Evolutionary conservation across 2,888 invertebrate genomes (phyloP), one percentile per base, ranked within the genome.

Genomic region (Proisotoma minuta): DNA sequence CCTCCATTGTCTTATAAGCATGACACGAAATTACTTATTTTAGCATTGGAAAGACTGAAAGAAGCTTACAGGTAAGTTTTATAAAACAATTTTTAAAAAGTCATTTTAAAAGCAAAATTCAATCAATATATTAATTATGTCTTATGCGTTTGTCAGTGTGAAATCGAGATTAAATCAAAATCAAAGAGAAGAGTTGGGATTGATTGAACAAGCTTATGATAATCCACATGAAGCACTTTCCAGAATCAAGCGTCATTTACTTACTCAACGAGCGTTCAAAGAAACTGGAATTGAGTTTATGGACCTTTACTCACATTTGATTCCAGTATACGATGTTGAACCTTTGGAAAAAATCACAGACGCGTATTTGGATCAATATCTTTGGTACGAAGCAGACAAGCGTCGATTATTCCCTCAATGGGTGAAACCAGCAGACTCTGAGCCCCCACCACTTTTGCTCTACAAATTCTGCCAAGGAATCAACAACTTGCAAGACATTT

Each of bases 381-480:
- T 99, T 54, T 99, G 99, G 99, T 94, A 94, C 77, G 99, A 99
- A 79, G 98, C 99, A 0, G 99, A 99, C 79, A 99, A 99, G 76
- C 83, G 99, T 12, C 82, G 96, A 8, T 81, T 99, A 15, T 91
- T 99, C 77, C 99, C 99, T 49, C 94, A 96, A 0, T 99, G 99
- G 99, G 94, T 99, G 51, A 99, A 99, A 78, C 99, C 99, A 0
- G 94, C 96, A 1, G 99, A 99, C 76, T 92, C 96, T 0, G 99
- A 99, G 79, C 99, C 99, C 0, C 98, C 73, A n/a, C 73, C 73
- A 18, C 63, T 72, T 4, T 57, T 73, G 5, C 62, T 72, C 10
- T 72, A 72, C 63, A 72, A 72, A 49, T 72, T 72, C 40, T 73
- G 73, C 43, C 72, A 69, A 87, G 89, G 91, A 52, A 93, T 98